Evolutionary conservation across 2,113 vertebrate species (phyloP), one percentile per base, ranked within the genome.

Genomic region (Vulpes vulpes): DNA sequence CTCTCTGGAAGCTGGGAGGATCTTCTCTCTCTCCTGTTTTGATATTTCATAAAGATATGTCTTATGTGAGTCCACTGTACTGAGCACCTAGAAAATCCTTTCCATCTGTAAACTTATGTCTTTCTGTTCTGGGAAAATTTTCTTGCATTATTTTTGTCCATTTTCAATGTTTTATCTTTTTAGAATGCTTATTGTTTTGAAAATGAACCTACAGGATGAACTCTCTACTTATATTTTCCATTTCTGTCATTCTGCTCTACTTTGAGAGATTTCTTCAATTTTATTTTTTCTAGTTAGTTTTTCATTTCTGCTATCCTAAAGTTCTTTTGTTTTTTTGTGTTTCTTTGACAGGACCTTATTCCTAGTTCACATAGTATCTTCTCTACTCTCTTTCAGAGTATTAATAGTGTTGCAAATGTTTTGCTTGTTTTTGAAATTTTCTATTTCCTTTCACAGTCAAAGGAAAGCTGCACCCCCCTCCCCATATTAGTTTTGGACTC

Each of bases 321-420:
- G 11, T 87, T 86, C 8, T 80, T 84, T 67, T 65, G 73, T 87
- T 30, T 96, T 53, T 95, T 10, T 79, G 91, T n/a, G 20, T 81
- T 78, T 96, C 94, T 93, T 69, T 59, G 86, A 92, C 30, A 96
- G n/a, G 51, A 87, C 20, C 49, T 89, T 83, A 25, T 73, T 81
- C n/a, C 53, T 85, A 94, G 43, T 93, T 92, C 69, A 65, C 15
- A 65, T 5, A 96, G 10, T 69, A 80, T 27, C 51, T 43, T 88
- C 69, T 91, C 25, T 43, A 57, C 38, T 91, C 11, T 30, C 19
- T 88, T 87, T 85, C 25, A 95, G 53, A 95, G 82, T 60, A 83
- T 74, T 87, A 94, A 11, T 15, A 95, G 43, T 11, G 11, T 65
- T 96, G 19, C 25, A 19, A n/a, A 16, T 78, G 23, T 86, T 90